Conservation (phyloP, 2,113 vertebrate genomes). For the Natator depressus region DNA sequence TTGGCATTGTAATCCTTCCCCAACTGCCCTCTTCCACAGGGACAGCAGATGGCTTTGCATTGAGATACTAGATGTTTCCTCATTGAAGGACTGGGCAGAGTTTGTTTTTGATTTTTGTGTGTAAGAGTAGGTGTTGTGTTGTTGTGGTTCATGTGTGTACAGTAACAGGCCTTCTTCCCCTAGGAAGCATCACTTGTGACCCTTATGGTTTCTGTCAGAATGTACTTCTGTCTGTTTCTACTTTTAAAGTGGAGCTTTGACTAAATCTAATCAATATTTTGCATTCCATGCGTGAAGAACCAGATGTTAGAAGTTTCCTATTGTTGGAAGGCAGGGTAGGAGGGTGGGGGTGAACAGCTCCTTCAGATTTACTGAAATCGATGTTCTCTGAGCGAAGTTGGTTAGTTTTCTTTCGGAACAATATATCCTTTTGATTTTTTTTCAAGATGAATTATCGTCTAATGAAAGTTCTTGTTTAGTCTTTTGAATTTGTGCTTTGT, state of each 20-base stretch:
- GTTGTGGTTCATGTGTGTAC: accelerated
- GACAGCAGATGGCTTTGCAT: neutral
- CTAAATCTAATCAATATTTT: constrained; percentile 93
- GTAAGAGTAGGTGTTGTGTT: neutral
- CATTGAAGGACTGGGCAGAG: accelerated
- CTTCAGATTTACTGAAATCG: constrained; percentile 88
- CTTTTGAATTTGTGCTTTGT: constrained; percentile 66
- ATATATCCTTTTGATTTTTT: constrained; percentile 72
- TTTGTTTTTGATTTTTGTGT: neutral
- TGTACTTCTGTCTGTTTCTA: constrained; percentile 73
- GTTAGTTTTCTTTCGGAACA: constrained; percentile 76
- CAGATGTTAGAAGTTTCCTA: constrained; percentile 97
- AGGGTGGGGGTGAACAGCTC: constrained; percentile 69
- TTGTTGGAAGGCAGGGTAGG: constrained; percentile 70
- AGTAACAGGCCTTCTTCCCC: neutral
- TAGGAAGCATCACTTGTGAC: constrained; percentile 67
- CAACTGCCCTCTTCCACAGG: accelerated
- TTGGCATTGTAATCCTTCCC: accelerated
- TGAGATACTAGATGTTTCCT: accelerated
- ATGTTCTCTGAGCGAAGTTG: constrained; percentile 84
- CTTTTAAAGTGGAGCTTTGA: constrained; percentile 85
- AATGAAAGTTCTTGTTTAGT: constrained; percentile 67
- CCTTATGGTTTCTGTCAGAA: constrained; percentile 78
- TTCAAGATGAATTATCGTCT: constrained; percentile 76
- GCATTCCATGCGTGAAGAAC: constrained; percentile 95